phyloP scores from a whole-genome alignment of 2,888 invertebrate genomes.

The Cylindroiulus punctatus region DNA sequence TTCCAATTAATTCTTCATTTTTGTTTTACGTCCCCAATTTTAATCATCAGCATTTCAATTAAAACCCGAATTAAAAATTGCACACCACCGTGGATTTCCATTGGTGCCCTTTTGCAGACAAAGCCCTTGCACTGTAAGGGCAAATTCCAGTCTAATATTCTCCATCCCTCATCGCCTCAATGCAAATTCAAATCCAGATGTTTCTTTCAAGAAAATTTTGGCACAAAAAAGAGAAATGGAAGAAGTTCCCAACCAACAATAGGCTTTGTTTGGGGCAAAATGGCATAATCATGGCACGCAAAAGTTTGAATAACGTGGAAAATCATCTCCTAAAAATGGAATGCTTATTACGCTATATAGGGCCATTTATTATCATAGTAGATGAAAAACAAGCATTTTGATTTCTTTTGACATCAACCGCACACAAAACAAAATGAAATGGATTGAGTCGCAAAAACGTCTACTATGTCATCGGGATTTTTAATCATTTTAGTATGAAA shows the following conservation, averaged over 20 bases:
- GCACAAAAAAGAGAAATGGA: not conserved
- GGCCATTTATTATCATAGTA: not conserved
- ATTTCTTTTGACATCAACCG: slow-evolving; percentile 17
- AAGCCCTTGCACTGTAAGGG: not conserved
- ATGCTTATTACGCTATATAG: not conserved
- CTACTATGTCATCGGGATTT: not conserved
- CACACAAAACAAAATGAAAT: not conserved
- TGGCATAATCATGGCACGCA: not conserved
- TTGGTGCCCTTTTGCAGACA: not conserved
- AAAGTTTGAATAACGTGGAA: slow-evolving; percentile 35
- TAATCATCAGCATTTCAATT: not conserved
- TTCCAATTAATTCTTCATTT: not conserved
- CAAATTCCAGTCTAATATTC: not conserved
- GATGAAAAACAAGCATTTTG: slow-evolving; percentile 39
- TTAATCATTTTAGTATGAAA: not conserved
- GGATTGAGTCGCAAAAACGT: not conserved
- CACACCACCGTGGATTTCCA: not conserved
- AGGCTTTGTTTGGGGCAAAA: not conserved
- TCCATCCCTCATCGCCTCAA: not conserved
- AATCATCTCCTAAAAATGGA: not conserved
- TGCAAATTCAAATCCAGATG: slow-evolving; percentile 13
- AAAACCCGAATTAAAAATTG: not conserved
- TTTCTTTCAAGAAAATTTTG: slow-evolving; percentile 24
- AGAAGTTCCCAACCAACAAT: not conserved
- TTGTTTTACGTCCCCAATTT: not conserved